A percentile compares a stretch with the other conserved stretches of the same genome.
Conservation (phyloP, 1,140 invertebrate species). For the Schmidtea mediterranea region DNA sequence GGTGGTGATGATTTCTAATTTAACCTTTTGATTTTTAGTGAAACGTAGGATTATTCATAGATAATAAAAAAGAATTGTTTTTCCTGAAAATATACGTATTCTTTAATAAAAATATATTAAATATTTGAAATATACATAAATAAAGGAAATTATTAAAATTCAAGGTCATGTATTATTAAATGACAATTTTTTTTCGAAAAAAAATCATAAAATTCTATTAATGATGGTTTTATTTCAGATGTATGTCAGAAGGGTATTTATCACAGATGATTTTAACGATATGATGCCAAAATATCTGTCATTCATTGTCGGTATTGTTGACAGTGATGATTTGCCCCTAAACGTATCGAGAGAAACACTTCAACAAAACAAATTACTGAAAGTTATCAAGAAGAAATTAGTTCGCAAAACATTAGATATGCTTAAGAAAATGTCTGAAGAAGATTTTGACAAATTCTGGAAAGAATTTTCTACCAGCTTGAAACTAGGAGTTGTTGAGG, state of each 20-base stretch:
- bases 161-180: no score
- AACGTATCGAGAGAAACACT: slow-evolving; percentile 92
- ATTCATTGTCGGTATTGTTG: slow-evolving; percentile 73
- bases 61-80: no score
- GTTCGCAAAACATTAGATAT: slow-evolving; percentile 85
- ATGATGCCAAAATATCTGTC: slow-evolving; percentile 92
- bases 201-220: no score
- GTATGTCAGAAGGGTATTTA: slow-evolving; percentile 85
- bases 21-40: no score
- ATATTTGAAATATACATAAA: no score
- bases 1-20: no score
- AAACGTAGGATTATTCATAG: no score
- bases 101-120: no score
- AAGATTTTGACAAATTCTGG: slow-evolving; percentile 80
- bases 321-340: slow-evolving; percentile 91
- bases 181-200: no score
- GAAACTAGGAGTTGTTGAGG: slow-evolving; percentile 88
- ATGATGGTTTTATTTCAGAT: slow-evolving; percentile 29
- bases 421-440: slow-evolving; percentile 78
- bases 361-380: slow-evolving; percentile 84
- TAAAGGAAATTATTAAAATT: no score
- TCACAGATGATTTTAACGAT: slow-evolving; percentile 90
- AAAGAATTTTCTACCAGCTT: slow-evolving; percentile 63
- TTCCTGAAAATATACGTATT: no score
- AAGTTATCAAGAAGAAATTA: slow-evolving; percentile 93